These are phyloP conservation scores for Perizoma flavofasciatum DNA, from an alignment of 2,888 invertebrate genomes.

Conservation along the genomic window DNA sequence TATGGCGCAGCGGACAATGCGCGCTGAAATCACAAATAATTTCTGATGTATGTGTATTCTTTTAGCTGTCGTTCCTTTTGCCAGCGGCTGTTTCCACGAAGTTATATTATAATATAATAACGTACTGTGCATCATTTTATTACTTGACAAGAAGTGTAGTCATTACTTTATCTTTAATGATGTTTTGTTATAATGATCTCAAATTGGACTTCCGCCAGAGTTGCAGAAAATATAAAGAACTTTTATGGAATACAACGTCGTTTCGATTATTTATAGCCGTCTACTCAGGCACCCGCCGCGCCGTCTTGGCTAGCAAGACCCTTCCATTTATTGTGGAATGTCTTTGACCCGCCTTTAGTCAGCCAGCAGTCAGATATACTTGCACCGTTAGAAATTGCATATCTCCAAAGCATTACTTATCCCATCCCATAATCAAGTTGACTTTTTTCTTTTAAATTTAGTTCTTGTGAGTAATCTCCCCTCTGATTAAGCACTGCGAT, in stretches of 20 bases:
- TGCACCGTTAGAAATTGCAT: conserved; percentile 15
- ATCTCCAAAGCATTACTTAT: not conserved
- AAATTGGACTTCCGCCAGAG: conserved; percentile 54
- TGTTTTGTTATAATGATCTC: conserved; percentile 25
- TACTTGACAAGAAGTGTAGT: conserved; percentile 12
- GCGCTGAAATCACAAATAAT: conserved; percentile 46
- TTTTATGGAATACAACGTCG: conserved; percentile 53
- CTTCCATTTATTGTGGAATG: conserved; percentile 56
- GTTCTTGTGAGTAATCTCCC: conserved; percentile 13
- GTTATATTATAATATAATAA: conserved; percentile 35
- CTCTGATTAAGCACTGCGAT: conserved; percentile 19
- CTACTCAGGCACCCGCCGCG: conserved; percentile 65
- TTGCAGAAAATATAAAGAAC: conserved; percentile 32
- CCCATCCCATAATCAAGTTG: not conserved
- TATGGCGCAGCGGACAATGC: conserved; percentile 48
- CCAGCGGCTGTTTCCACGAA: conserved; percentile 38
- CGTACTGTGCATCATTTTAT: conserved; percentile 39
- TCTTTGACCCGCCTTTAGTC: conserved; percentile 41
- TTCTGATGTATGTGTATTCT: conserved; percentile 38
- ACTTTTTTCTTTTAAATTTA: conserved; percentile 10
- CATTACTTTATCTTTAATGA: conserved; percentile 18
- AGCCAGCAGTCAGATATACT: not conserved
- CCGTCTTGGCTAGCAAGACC: conserved; percentile 69
- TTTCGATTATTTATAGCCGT: conserved; percentile 56
- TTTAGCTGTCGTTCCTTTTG: conserved; percentile 27